Base-by-base conservation (phyloP, 2,113 vertebrate genomes). In the Meleagris gallopavo region DNA sequence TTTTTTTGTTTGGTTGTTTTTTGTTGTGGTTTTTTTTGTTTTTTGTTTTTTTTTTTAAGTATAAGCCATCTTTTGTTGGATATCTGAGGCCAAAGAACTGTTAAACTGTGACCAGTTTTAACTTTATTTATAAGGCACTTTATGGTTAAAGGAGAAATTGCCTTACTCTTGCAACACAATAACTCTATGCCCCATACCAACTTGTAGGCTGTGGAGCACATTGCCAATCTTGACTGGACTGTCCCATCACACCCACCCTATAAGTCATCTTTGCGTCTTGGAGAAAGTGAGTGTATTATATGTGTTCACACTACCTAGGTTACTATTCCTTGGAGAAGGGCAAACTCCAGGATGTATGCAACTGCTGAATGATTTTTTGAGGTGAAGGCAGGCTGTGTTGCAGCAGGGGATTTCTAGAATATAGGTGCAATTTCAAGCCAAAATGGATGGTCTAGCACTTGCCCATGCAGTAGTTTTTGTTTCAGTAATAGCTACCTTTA, bases 231-330 rank as follows among this genome's bases (percentile, higher is more conserved):
- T 54, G 27, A 5, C 52, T 54, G 52, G 52, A 54, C 52, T 54
- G 27, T 54, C 14, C 27, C 27, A 29, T 13, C 14, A 54, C 25
- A 52, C 25, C 50, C 50, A 52, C 50, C 25, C 50, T 29, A 9
- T 27, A 52, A 52, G 25, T 52, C n/a, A 40, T 11, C 27, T 30
- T 9, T 14, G 6, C 4, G 4, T 3, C 32, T 36, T 2, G 0
- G 34, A 15, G 30, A 25, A 10, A 8, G 20, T 41, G 11, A 0
- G 0, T 11, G 14, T 65, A 9, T 22, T 67, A 6, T 15, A 0
- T 20, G 10, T 32, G 9, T 55, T 15, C 22, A 7, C 2, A 1
- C 36, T 57, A 18, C 13, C n/a, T 0, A 0, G 1, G n/a, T n/a
- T 64, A 4, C 5, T 46, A 1, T 34, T 89, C 32, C 66, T 12